Evolutionary conservation across 2,113 vertebrate genomes (phyloP).

Genomic region (Dasyornis broadbenti): DNA sequence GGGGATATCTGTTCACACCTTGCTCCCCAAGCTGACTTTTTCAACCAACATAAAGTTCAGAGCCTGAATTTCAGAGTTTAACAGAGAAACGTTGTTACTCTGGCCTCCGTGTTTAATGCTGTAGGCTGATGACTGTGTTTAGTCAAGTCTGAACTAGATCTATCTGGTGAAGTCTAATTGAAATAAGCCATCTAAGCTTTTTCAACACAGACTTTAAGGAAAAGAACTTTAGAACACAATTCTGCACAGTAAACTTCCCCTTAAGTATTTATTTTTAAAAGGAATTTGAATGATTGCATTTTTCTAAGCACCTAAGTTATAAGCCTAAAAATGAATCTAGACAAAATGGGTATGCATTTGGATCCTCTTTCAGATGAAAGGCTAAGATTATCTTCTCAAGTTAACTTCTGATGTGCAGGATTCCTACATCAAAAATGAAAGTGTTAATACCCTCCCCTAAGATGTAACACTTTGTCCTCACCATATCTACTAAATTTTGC

Average conservation of each 20-base stretch:
- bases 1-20: neutral
- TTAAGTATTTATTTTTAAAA: neutral
- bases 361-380: neutral
- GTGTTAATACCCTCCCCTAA: neutral
- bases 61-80: neutral
- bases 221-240: neutral
- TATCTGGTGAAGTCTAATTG: neutral
- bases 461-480: neutral
- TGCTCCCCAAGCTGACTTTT: neutral
- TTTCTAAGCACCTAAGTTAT: neutral
- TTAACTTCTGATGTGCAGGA: neutral
- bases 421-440: neutral
- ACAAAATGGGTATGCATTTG: neutral
- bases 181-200: neutral
- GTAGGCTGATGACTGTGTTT: neutral
- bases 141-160: neutral
- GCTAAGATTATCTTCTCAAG: neutral
- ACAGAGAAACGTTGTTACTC: neutral
- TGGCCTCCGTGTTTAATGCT: neutral
- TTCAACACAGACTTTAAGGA: neutral
- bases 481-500: neutral
- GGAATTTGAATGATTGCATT: neutral
- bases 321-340: neutral
- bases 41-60: neutral
- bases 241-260: neutral